These are phyloP conservation scores for Anolis carolinensis DNA, from an alignment of 2,113 vertebrate species.

Conservation along the genomic window DNA sequence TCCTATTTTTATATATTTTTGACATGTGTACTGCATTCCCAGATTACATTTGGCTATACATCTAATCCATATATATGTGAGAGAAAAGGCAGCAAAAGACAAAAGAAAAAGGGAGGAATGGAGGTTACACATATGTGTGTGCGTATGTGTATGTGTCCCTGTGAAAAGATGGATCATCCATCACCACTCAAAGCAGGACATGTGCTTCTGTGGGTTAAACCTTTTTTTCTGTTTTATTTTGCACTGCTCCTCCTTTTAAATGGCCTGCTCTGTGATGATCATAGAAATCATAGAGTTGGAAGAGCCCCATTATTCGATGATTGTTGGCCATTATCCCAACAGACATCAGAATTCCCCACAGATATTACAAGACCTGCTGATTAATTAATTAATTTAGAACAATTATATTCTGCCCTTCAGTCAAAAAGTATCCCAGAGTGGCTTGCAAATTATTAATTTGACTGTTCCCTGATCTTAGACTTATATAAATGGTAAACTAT, in stretches of 20 bases:
- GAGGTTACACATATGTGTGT: not conserved
- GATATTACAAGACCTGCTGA: too few species aligned
- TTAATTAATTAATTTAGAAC: too few species aligned
- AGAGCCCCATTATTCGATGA: too few species aligned
- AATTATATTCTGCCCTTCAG: too few species aligned
- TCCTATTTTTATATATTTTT: not conserved
- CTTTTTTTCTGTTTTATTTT: not conserved
- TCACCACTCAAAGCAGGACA: not conserved
- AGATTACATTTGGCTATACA: not conserved
- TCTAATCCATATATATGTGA: not conserved
- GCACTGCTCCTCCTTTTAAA: not conserved
- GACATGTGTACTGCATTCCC: not conserved
- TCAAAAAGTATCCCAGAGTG: too few species aligned
- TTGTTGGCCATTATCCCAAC: too few species aligned
- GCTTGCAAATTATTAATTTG: too few species aligned
- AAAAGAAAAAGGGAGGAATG: too few species aligned
- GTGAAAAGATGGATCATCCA: not conserved
- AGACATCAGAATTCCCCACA: too few species aligned
- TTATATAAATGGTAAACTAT: too few species aligned
- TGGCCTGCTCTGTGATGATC: not conserved
- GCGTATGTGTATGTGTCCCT: not conserved
- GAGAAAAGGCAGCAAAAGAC: not conserved
- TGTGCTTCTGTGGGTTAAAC: not conserved
- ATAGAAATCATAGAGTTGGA: too few species aligned
- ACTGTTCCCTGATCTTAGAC: too few species aligned